phyloP scores from a whole-genome alignment of 1,140 invertebrate genomes.

The Drosophila biarmipes region DNA sequence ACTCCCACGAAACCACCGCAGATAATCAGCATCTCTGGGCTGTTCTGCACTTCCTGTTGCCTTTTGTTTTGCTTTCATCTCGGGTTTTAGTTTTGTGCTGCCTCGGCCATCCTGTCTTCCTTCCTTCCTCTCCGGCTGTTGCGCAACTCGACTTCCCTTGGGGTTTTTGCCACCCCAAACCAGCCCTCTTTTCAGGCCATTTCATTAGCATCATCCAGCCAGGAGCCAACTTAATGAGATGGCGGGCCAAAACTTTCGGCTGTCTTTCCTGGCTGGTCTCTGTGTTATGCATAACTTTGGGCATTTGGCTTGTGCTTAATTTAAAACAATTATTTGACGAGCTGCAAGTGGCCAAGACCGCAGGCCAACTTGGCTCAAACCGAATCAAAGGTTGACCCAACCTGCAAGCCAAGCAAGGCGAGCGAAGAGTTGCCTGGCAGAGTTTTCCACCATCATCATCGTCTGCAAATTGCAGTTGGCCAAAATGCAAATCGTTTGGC shows the following conservation, averaged over 20 bases:
- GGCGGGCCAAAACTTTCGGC: slow-evolving; percentile 52
- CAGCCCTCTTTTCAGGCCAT: slow-evolving; percentile 32
- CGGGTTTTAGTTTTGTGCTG: slow-evolving; percentile 75
- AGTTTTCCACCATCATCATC: slow-evolving; percentile 5
- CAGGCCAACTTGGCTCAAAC: slow-evolving; percentile 42
- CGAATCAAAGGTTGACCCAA: slow-evolving; percentile 36
- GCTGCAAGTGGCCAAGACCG: slow-evolving; percentile 55
- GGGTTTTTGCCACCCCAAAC: background rate
- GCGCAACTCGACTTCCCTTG: slow-evolving; percentile 46
- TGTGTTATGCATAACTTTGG: slow-evolving; percentile 70
- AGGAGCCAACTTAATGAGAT: slow-evolving; percentile 58
- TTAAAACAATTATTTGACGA: slow-evolving; percentile 80
- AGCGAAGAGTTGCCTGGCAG: slow-evolving; percentile 1
- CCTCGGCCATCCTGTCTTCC: slow-evolving; percentile 41
- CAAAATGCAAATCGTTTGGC: slow-evolving; percentile 54
- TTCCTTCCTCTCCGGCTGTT: slow-evolving; percentile 25
- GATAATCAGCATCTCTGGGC: slow-evolving; percentile 64
- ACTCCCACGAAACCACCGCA: slow-evolving; percentile 30
- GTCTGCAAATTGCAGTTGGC: slow-evolving; percentile 48
- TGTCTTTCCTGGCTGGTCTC: slow-evolving; percentile 57
- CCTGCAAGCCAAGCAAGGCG: background rate
- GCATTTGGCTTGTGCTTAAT: slow-evolving; percentile 76
- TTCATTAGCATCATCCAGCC: slow-evolving; percentile 59
- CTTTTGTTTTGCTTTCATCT: slow-evolving; percentile 80
- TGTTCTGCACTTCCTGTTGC: slow-evolving; percentile 23